Percentiles rank a stretch among this genome's conserved stretches.
Conservation (phyloP, 2,113 vertebrate genomes). For the Pica pica region DNA sequence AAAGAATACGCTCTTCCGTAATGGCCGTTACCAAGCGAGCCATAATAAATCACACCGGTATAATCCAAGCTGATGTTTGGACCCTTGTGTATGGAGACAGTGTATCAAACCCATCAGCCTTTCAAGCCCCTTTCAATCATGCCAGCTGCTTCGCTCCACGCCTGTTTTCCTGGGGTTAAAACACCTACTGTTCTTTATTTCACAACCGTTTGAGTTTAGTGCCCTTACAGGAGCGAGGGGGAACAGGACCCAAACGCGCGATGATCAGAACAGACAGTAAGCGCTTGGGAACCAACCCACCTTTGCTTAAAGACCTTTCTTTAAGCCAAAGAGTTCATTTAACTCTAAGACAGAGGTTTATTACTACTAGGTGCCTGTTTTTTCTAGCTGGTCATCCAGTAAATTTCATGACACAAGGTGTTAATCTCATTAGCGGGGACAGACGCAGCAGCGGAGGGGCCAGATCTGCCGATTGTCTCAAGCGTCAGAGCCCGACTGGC, state of each 20-base stretch:
- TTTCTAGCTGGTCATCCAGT: not conserved
- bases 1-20: slow-evolving; percentile 5
- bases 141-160: not conserved
- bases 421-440: slow-evolving; percentile 38
- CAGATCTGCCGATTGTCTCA: not conserved
- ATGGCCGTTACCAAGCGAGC: not conserved
- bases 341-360: not conserved
- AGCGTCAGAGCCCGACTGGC: not conserved
- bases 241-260: fast-evolving
- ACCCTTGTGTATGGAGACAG: not conserved
- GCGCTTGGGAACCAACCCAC: fast-evolving
- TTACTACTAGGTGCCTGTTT: not conserved
- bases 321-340: not conserved
- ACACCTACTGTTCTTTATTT: not conserved
- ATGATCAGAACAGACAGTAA: not conserved
- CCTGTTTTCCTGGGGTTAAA: not conserved
- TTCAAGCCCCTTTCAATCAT: slow-evolving; percentile 1
- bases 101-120: not conserved
- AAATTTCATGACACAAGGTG: slow-evolving; percentile 37
- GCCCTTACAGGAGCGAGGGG: fast-evolving
- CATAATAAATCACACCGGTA: slow-evolving; percentile 15
- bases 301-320: not conserved
- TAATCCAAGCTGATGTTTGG: slow-evolving; percentile 35
- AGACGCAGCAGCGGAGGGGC: not conserved
- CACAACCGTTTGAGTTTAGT: not conserved